A percentile compares a stretch with the other conserved stretches of the same genome.
phyloP scores from a whole-genome alignment of 2,797 vertebrate genomes.

The Labroides dimidiatus region DNA sequence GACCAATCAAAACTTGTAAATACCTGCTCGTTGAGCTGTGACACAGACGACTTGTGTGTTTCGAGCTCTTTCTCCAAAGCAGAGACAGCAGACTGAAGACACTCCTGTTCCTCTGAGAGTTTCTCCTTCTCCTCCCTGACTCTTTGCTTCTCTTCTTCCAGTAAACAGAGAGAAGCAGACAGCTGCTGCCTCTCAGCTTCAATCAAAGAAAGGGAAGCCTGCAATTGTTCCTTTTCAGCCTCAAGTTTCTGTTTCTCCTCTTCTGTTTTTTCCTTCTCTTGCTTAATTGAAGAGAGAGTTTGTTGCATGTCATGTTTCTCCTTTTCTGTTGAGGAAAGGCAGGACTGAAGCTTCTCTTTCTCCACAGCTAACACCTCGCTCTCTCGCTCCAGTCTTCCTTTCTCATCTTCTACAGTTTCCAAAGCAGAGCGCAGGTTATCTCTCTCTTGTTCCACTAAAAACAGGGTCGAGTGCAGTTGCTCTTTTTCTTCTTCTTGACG shows the following conservation, averaged over 20 bases:
- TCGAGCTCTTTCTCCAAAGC: conserved; percentile 82
- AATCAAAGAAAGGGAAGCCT: conserved; percentile 41
- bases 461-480: conserved; percentile 29
- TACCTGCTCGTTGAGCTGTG: conserved; percentile 84
- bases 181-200: conserved; percentile 59
- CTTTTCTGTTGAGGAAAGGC: conserved; percentile 39
- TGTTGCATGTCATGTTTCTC: conserved; percentile 52
- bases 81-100: conserved; percentile 47
- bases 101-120: conserved; percentile 40
- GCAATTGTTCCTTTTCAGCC: conserved; percentile 46
- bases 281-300: conserved; percentile 34
- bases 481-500: conserved; percentile 55
- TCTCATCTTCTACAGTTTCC: conserved; percentile 44
- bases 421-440: conserved; percentile 48
- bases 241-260: conserved; percentile 55
- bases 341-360: conserved; percentile 42
- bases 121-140: conserved; percentile 45
- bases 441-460: conserved; percentile 47
- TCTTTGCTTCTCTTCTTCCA: conserved; percentile 62
- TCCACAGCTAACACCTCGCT: conserved; percentile 19
- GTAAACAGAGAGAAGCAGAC: conserved; percentile 35
- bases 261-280: conserved; percentile 45
- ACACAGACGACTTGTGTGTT: conserved; percentile 66
- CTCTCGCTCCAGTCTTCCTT: conserved; percentile 41
- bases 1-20: too few relatives aligned